phyloP scores from a whole-genome alignment of 1,140 invertebrate genomes.

The Calliopsis andreniformis region DNA sequence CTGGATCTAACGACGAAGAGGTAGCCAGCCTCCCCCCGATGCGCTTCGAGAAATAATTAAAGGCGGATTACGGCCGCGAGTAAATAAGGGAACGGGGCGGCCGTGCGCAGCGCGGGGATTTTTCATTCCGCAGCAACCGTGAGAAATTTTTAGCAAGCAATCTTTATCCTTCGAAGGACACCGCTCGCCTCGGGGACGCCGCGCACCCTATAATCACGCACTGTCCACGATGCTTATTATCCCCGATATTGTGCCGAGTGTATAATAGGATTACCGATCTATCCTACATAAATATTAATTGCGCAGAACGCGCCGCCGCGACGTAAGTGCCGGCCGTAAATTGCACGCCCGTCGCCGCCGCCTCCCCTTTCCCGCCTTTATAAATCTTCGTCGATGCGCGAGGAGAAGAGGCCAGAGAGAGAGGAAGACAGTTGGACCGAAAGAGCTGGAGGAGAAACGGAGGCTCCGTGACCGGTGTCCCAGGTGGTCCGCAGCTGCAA shows the following conservation, averaged over 20 bases:
- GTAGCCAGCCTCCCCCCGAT: background rate
- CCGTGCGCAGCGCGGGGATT: background rate
- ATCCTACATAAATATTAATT: conserved; percentile 64
- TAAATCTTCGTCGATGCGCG: conserved; percentile 51
- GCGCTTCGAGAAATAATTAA: conserved; percentile 22
- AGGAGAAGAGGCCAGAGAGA: background rate
- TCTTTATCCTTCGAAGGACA: conserved; percentile 46
- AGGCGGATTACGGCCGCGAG: conserved; percentile 8
- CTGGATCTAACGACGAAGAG: conserved; percentile 17
- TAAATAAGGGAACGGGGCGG: conserved; percentile 6
- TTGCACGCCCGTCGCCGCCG: conserved; percentile 27
- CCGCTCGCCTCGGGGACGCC: conserved; percentile 44
- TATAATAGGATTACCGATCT: conserved; percentile 62
- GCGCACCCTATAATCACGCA: conserved; percentile 55
- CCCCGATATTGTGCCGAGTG: conserved; percentile 58
- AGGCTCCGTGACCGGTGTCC: conserved; percentile 41
- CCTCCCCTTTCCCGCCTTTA: conserved; percentile 36
- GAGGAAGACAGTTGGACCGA: background rate
- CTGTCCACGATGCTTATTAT: conserved; percentile 57
- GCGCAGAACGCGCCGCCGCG: conserved; percentile 46
- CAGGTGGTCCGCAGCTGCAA: conserved; percentile 47
- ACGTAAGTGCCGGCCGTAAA: conserved; percentile 58
- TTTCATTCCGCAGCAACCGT: conserved; percentile 19
- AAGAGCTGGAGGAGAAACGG: background rate
- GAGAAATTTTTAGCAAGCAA: conserved; percentile 47